Base-by-base conservation (phyloP, 37 sponge, comb jelly and placozoan genomes). In the Cliona cf. orientalis region DNA sequence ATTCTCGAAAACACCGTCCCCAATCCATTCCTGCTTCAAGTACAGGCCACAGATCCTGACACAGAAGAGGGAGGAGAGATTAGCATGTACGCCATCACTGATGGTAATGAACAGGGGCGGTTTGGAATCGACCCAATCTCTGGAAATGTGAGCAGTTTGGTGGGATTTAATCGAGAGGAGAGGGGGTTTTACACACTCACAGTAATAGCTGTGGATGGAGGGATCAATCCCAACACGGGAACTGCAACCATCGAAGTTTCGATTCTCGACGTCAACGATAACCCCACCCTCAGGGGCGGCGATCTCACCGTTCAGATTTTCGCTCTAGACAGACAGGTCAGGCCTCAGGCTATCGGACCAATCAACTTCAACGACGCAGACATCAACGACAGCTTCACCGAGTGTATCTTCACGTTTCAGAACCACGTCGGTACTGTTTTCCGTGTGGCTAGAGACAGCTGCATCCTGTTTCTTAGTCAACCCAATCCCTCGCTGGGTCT, bases 21-120 rank as follows among this genome's bases (percentile, higher is more conserved):
- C 0, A 25, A 19, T 0, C 0, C 49, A 33, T 58, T 46, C 29
- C 55, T 79, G 14, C 39, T 83, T 19, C 75, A 44, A 12, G 71
- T 90, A 12, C 19, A 23, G 2, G 90, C 90, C 22, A 74, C 34
- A 40, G 90, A 87, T 81, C 71, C 70, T 76, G 88, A 87, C 81
- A 45, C 84, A 14, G 80, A 74, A 25, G 25, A 53, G 17, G 79
- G 80, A 17, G 84, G 84, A 14, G 26, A 42, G 34, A 69, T 88
- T 33, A 42, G 41, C 35, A 26, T 32, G 3, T 90, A 90, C 32
- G 45, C 49, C 4, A 72, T 90, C 42, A 25, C 55, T 3, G 46
- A 60, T 6, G 79, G 84, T 28, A 63, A 80, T 39, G 57, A 42
- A n/a, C 65, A 38, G 22, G 57, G 58, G 0, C 45, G 35, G 2